Conservation (phyloP, 2,888 invertebrate species). For the Agriotes lineatus region DNA sequence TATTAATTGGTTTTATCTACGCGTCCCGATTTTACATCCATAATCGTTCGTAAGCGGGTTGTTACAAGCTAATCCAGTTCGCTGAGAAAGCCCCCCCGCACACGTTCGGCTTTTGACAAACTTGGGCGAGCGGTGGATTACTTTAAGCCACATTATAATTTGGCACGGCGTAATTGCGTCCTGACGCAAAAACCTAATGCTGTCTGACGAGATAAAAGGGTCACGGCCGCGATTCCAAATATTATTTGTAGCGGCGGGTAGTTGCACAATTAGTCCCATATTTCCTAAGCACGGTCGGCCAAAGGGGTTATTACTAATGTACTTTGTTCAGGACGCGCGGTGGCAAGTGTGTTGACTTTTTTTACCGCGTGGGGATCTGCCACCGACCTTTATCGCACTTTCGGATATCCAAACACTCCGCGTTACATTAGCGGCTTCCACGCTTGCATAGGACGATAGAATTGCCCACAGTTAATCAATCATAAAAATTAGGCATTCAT, state of each 20-base stretch:
- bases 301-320: too few species aligned
- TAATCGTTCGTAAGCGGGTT: constrained; percentile 29
- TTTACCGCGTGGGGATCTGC: too few species aligned
- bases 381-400: too few species aligned
- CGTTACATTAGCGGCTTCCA: too few species aligned
- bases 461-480: too few species aligned
- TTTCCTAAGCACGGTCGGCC: too few species aligned
- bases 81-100: constrained; percentile 7
- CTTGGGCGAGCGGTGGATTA: constrained; percentile 15
- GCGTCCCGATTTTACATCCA: constrained; percentile 23
- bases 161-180: constrained; percentile 14
- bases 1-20: constrained; percentile 34
- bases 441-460: too few species aligned
- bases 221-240: neutral
- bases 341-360: too few species aligned
- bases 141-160: constrained; percentile 18
- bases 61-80: constrained; percentile 21
- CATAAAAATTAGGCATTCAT: too few species aligned
- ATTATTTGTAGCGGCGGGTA: constrained; percentile 10
- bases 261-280: neutral
- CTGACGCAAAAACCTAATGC: constrained; percentile 7
- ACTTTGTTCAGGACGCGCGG: too few species aligned
- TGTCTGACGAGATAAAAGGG: constrained; percentile 14
- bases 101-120: constrained; percentile 11
- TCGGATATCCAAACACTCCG: too few species aligned